Base-by-base conservation (phyloP, 2,113 vertebrate genomes). In the Corapipo altera region DNA sequence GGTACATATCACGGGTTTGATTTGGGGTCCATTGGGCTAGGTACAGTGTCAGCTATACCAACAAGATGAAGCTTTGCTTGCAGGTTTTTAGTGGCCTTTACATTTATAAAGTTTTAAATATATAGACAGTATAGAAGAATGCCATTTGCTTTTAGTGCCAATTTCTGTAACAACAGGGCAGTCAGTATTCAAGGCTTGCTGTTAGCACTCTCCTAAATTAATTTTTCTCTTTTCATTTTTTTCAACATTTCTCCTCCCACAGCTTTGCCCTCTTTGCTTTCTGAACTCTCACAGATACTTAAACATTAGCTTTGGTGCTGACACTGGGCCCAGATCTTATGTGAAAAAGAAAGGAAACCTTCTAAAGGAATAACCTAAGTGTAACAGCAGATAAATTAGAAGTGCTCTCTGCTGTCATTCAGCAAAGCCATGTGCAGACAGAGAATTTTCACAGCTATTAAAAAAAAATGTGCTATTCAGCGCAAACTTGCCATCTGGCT, bases 401-500 rank as follows among this genome's bases (percentile, higher is more conserved):
- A 91, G 27, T 49, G 48, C 77, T 88, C 65, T 52, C 26, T 81
- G 84, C 76, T 97, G 97, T 97, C 95, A 95, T 97, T 97, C 96
- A 97, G 84, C 77, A 93, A 89, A 96, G 74, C 87, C 67, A 49
- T 96, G 95, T 96, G 96, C 88, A 96, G 97, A 97, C 96, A 95
- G 93, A 93, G 80, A 89, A 95, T 91, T 97, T 97, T 87, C 93
- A 95, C 96, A 96, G 94, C 96, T 97, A 96, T 97, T 98, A 96
- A 96, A 97, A 97, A 96, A 96, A 96, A 94, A 88, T 48, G 81
- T 95, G 95, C 84, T 96, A 94, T 97, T 96, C 90, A 91, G 95
- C 92, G 96, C 77, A 79, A 96, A 94, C 93, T 97, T 95, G 97
- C 97, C 98, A 97, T 97, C 89, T 92, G 96, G 97, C 97, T 97